Evolutionary conservation across 1,140 invertebrate species (phyloP), one percentile per base, ranked within the genome.

Genomic region (Drosophila kohkoa): DNA sequence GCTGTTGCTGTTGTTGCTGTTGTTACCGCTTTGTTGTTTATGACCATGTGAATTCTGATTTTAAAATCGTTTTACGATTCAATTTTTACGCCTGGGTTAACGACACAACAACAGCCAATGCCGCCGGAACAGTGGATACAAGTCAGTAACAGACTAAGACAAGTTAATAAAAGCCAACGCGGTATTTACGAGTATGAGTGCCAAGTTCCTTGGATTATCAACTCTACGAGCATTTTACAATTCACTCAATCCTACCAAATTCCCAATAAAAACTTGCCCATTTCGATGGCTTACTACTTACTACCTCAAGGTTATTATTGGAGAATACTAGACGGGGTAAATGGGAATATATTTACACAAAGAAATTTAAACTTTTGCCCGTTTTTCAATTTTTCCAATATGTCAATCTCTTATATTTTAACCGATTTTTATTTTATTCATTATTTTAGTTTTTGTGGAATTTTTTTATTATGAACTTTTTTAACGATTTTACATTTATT

Each of bases 51-150:
- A 68, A 64, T 77, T 73, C 77, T 57, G 63, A 73, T 67, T 76
- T 77, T 58, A 45, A 77, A 77, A 79, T 77, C 74, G 54, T 63
- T 79, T 79, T 73, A 68, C 69, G 77, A 64, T 62, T 62, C 69
- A 59, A 68, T 68, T 79, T 75, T 79, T 60, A 79, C 62, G 75
- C 69, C 6, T 16, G 41, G 48, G 48, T 77, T 77, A 79, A 79
- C 69, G 75, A 79, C 74, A 48, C 10, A 46, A 30, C 55, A 46
- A 13, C 11, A 5, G 35, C 35, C 35, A 38, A 38, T 7, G 6
- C 41, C 13, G 32, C 35, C 13, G 15, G 20, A 15, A 78, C 76
- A 75, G 76, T 71, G 76, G 72, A 41, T 57, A 38, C 13, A 57
- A 57, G 54, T 41, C 15, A 25, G 7, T 10, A 25, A 15, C 15